phyloP scores from a whole-genome alignment of 2,797 vertebrate genomes.

The Distichodus sexfasciatus region DNA sequence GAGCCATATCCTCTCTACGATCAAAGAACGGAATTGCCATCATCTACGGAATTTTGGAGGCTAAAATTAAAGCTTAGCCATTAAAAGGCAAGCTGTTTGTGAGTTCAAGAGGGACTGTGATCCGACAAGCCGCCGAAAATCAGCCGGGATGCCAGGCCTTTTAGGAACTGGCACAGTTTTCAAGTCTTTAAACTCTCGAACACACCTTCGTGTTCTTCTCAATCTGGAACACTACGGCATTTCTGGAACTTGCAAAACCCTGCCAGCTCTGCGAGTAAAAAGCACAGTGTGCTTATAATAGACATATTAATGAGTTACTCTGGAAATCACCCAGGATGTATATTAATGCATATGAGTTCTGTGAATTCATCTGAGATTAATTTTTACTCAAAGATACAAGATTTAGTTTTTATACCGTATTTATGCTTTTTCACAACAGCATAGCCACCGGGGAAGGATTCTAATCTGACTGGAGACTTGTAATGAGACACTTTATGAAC shows the following conservation, averaged over 20 bases:
- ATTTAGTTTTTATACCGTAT: too few relatives aligned
- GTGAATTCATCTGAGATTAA: too few relatives aligned
- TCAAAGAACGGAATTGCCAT: conserved; percentile 25
- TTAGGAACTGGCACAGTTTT: conserved; percentile 17
- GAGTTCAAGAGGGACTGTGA: neutral
- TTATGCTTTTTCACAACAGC: too few relatives aligned
- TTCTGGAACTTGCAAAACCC: neutral
- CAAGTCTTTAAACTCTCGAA: neutral
- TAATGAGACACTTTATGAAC: conserved; percentile 10
- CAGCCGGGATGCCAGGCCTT: neutral
- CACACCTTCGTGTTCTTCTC: neutral
- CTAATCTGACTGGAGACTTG: conserved; percentile 11
- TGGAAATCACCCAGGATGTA: neutral
- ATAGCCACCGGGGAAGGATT: neutral
- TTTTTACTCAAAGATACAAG: too few relatives aligned
- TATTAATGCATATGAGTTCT: too few relatives aligned
- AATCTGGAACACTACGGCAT: neutral
- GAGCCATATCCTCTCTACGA: conserved; percentile 4
- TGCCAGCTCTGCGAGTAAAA: neutral
- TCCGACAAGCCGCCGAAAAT: conserved; percentile 6
- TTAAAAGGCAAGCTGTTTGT: conserved; percentile 28
- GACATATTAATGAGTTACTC: neutral
- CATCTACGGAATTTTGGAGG: conserved; percentile 7
- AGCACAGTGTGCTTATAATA: neutral
- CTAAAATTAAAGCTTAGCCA: conserved; percentile 10